Evolutionary conservation across 2,113 vertebrate genomes (phyloP).

Genomic region (Trogon melanurus): DNA sequence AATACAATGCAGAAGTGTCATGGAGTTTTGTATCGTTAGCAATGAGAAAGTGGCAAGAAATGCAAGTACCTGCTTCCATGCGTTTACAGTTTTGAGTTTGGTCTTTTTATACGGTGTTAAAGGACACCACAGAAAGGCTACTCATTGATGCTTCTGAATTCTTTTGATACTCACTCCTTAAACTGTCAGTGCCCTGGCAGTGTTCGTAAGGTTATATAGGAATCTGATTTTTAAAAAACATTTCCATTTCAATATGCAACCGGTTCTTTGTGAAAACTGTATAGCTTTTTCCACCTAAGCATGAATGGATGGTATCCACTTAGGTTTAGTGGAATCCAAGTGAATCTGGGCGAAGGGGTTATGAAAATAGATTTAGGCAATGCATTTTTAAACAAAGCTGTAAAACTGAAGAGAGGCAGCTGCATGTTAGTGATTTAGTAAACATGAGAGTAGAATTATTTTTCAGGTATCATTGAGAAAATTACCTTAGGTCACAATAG

Average conservation of each 20-base stretch:
- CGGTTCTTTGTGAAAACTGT: background rate
- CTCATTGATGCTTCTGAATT: background rate
- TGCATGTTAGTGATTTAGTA: background rate
- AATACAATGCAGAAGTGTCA: fast-evolving
- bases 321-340: background rate
- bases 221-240: background rate
- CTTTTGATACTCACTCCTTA: background rate
- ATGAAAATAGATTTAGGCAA: background rate
- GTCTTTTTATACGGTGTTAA: background rate
- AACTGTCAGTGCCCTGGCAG: background rate
- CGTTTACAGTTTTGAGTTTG: background rate
- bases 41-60: background rate
- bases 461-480: background rate
- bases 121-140: background rate
- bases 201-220: background rate
- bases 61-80: background rate
- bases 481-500: background rate
- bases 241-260: background rate
- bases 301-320: background rate
- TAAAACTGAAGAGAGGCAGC: background rate
- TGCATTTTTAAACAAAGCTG: background rate
- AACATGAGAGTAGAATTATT: background rate
- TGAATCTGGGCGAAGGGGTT: background rate
- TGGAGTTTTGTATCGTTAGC: background rate
- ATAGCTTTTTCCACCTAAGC: background rate